Evolutionary conservation across 2,888 invertebrate species (phyloP).

Genomic region (Tipula helvola): DNA sequence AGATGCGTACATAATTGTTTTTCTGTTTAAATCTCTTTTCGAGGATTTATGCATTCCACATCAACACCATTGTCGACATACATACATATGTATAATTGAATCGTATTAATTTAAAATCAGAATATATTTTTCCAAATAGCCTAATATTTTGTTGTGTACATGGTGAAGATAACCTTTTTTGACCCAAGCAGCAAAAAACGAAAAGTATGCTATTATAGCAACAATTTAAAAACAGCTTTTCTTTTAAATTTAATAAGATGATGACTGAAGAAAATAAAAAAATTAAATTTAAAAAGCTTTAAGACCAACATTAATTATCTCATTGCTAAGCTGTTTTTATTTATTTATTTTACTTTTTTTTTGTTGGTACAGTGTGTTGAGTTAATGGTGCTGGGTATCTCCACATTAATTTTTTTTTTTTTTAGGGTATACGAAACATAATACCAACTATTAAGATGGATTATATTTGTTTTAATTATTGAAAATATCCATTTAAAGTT

Average conservation of each 20-base stretch:
- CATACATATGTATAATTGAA: not conserved
- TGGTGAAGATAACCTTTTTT: not conserved
- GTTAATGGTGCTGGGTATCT: not conserved
- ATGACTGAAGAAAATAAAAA: not conserved
- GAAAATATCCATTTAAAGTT: not conserved
- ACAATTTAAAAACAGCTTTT: not conserved
- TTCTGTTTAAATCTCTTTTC: not conserved
- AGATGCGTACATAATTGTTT: not conserved
- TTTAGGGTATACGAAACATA: not conserved
- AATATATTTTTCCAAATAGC: not conserved
- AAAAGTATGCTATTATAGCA: not conserved
- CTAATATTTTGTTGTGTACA: not conserved
- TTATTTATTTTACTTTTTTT: not conserved
- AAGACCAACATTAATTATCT: not conserved
- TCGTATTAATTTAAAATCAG: not conserved
- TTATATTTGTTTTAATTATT: slow-evolving; percentile 4
- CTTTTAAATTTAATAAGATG: not conserved
- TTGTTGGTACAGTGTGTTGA: not conserved
- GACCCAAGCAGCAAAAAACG: not conserved
- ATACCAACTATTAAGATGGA: not conserved
- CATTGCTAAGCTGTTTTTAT: not conserved
- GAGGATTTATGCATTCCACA: not conserved
- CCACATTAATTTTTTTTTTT: no score
- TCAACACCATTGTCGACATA: not conserved
- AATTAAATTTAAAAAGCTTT: not conserved